phyloP scores from a whole-genome alignment of 1,140 invertebrate species.

The Apis dorsata region DNA sequence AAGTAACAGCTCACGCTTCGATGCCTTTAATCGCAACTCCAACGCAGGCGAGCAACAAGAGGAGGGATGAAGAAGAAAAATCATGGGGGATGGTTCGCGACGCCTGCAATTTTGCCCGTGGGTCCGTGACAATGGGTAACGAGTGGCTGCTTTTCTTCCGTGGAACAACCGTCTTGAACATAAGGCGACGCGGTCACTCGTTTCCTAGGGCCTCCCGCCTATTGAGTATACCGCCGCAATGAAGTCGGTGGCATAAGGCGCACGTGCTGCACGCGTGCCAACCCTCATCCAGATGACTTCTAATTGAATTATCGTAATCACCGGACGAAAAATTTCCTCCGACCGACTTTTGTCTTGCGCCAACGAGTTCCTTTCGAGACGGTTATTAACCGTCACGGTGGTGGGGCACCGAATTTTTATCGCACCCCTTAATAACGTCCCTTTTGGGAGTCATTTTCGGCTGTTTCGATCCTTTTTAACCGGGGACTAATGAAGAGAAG shows the following conservation, averaged over 20 bases:
- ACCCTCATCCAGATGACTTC: constrained; percentile 61
- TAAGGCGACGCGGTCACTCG: constrained; percentile 57
- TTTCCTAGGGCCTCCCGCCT: constrained; percentile 26
- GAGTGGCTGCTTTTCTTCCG: constrained; percentile 36
- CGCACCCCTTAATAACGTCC: constrained; percentile 11
- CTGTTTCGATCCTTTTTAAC: background rate
- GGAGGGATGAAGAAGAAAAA: background rate
- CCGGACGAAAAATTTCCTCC: constrained; percentile 31
- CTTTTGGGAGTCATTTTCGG: no score
- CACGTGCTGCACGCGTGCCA: constrained; percentile 68
- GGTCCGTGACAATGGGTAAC: constrained; percentile 15
- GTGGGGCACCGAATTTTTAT: constrained; percentile 2
- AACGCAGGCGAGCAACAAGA: background rate
- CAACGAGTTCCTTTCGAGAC: background rate
- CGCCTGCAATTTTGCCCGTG: constrained; percentile 31
- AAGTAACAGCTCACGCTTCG: background rate
- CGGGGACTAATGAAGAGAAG: background rate
- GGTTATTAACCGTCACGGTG: constrained; percentile 19
- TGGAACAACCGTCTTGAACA: constrained; percentile 65
- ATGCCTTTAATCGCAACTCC: background rate
- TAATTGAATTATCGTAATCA: constrained; percentile 69
- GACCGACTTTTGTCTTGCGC: constrained; percentile 8
- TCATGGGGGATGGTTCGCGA: background rate
- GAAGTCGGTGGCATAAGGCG: constrained; percentile 56
- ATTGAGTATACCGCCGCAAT: constrained; percentile 42